Conservation (phyloP, 2,797 vertebrate genomes). For the Kryptolebias ocellatus region DNA sequence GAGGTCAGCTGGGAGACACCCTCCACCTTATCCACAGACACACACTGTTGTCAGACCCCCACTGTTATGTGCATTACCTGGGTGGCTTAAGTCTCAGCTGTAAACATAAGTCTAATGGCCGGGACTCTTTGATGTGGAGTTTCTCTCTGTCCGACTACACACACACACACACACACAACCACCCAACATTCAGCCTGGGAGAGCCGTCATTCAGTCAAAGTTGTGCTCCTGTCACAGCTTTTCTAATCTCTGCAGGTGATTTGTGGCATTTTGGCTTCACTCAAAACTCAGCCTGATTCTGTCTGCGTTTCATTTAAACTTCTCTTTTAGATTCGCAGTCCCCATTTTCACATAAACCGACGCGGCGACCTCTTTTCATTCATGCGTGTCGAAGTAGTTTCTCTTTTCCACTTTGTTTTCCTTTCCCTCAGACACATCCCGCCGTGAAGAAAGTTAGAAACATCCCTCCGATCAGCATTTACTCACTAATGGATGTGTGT, state of each 20-base stretch:
- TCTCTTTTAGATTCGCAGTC: slow-evolving; percentile 14
- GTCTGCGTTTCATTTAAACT: slow-evolving; percentile 46
- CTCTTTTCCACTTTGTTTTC: slow-evolving; percentile 11
- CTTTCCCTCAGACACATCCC: background rate
- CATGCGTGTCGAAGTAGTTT: slow-evolving; percentile 13
- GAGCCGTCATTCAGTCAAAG: slow-evolving; percentile 53
- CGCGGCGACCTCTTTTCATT: slow-evolving; percentile 7
- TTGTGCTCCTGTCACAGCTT: slow-evolving; percentile 33
- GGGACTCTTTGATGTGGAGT: slow-evolving; percentile 47
- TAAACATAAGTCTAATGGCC: slow-evolving; percentile 55
- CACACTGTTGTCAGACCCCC: slow-evolving; percentile 26
- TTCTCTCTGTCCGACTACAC: background rate
- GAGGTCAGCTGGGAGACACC: slow-evolving; percentile 37
- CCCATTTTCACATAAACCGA: background rate
- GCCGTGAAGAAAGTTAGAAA: slow-evolving; percentile 9
- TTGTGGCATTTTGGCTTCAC: slow-evolving; percentile 40
- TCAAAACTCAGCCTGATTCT: slow-evolving; percentile 22
- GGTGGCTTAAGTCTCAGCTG: slow-evolving; percentile 50
- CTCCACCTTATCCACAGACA: background rate
- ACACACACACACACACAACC: slow-evolving; percentile 7
- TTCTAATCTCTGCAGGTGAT: slow-evolving; percentile 48
- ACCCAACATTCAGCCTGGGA: slow-evolving; percentile 32
- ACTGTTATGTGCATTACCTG: slow-evolving; percentile 41
- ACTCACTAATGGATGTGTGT: slow-evolving; percentile 61
- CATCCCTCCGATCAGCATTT: slow-evolving; percentile 36